Evolutionary conservation across 2,797 vertebrate species (phyloP), one percentile per base, ranked within the genome.

Genomic region (Dryobates pubescens): DNA sequence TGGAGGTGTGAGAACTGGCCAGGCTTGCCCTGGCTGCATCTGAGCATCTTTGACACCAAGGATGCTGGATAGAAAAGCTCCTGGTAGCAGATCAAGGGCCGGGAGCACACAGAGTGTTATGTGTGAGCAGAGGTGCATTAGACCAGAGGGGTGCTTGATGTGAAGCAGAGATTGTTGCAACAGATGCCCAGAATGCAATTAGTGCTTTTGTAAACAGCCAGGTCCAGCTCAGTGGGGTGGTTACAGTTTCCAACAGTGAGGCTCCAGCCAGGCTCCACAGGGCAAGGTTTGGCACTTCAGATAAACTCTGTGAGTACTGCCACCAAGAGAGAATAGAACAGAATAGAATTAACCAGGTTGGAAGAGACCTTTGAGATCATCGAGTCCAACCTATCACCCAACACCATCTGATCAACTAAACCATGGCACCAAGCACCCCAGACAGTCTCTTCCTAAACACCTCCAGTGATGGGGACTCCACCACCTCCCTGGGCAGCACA

Each of bases 251-350:
- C 59, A 26, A 19, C 45, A 47, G 45, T 19, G 1, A 41, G 4
- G 17, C 7, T 9, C 11, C 7, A 11, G 29, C 36, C 16, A 18
- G 69, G 38, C 12, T 10, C 71, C 23, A 38, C 43, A 47, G 32
- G 59, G 65, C 27, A 2, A 17, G 73, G 41, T 10, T 54, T 15
- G 70, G 22, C 6, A 0, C 0, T 10, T 7, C 1, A 17, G 75
- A 54, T n/a, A 5, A 85, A 11, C 3, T 58, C 68, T 2, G 8
- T 0, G 3, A 64, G 34, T n/a, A 62, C 45, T 0, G 30, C 22
- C 43, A 45, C 45, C 1, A 1, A 1, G 2, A 36, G 36, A 36
- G 36, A 36, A 36, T 9, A 36, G 36, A 38, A 38, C 4, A 38
- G 38, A 38, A 38, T 12, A 38, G 38, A 38, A 38, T 38, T 38